phyloP scores from a whole-genome alignment of 1,140 invertebrate species.

The Diabrotica undecimpunctata region DNA sequence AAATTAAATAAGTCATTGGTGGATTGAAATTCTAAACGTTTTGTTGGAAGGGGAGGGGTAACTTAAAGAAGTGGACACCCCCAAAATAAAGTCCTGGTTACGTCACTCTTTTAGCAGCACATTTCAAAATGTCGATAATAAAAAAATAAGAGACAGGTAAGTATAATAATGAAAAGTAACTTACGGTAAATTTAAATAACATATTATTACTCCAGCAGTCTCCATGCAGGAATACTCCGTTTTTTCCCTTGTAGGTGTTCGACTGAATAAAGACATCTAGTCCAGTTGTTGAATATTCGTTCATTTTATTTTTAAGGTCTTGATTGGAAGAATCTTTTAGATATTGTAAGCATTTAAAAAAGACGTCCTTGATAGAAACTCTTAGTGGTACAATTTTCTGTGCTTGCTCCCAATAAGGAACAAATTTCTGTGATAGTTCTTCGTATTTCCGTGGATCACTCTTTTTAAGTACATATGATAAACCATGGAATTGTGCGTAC shows the following conservation, averaged over 20 bases:
- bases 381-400: background rate
- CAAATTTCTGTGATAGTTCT: background rate
- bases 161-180: background rate
- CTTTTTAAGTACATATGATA: background rate
- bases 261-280: background rate
- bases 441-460: background rate
- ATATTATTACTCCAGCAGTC: constrained; percentile 7
- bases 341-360: background rate
- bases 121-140: no score
- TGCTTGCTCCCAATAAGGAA: background rate
- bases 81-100: no score
- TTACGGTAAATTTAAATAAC: constrained; percentile 2
- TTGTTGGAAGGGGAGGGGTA: no score
- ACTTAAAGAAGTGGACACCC: no score
- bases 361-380: background rate
- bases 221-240: background rate
- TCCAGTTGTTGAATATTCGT: background rate
- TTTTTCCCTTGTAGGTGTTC: background rate
- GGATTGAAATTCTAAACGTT: no score
- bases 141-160: no score
- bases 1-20: no score
- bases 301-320: background rate
- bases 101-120: no score
- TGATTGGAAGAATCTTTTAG: background rate
- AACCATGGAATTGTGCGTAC: background rate